Evolutionary conservation across 2,888 invertebrate species (phyloP).

Genomic region (Phrixothrix hirtus): DNA sequence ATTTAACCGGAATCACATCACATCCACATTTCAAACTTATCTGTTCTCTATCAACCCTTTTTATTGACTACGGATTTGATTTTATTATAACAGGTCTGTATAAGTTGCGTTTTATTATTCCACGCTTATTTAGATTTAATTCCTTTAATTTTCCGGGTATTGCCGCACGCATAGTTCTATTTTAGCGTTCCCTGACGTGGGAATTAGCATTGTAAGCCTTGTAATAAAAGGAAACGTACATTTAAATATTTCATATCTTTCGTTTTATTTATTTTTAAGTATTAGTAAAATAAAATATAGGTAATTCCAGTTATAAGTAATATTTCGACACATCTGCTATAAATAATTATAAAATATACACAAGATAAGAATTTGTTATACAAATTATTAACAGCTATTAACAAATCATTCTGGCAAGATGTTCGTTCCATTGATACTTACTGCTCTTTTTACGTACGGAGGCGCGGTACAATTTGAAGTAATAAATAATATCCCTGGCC

Average conservation of each 20-base stretch:
- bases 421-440: too few species aligned
- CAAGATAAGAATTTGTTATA: too few species aligned
- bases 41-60: conserved; percentile 42
- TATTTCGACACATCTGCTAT: too few species aligned
- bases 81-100: conserved; percentile 40
- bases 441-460: too few species aligned
- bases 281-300: too few species aligned
- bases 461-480: conserved; percentile 41
- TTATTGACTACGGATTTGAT: conserved; percentile 43
- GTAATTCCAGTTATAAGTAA: too few species aligned
- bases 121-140: conserved; percentile 26
- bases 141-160: conserved; percentile 17
- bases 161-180: not conserved
- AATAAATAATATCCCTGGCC: conserved; percentile 40
- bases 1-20: conserved; percentile 41
- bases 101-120: conserved; percentile 36
- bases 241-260: too few species aligned
- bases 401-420: too few species aligned
- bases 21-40: conserved; percentile 31
- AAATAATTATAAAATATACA: too few species aligned
- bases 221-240: too few species aligned
- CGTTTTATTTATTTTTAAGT: too few species aligned
- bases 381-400: too few species aligned
- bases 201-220: not conserved
- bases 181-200: not conserved